Percentiles rank a stretch among this genome's conserved stretches.
phyloP scores from a whole-genome alignment of 2,113 vertebrate species.

The Tinamus guttatus region DNA sequence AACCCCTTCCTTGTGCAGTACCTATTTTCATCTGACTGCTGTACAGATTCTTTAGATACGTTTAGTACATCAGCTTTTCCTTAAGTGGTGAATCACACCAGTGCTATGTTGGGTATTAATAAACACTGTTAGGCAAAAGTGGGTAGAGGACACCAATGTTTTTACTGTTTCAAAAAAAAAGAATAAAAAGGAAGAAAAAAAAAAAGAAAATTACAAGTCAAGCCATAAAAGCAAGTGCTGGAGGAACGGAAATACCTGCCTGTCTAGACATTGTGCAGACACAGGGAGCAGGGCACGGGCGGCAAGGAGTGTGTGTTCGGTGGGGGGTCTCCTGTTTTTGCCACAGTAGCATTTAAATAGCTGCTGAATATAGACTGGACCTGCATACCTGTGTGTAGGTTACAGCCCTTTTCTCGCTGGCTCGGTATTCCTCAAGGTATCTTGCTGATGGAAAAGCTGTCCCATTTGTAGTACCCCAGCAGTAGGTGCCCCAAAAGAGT shows the following conservation, averaged over 20 bases:
- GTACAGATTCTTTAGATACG: not conserved
- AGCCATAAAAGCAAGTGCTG: not conserved
- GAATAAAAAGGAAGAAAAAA: not conserved
- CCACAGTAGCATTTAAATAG: accelerated
- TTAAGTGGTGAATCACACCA: not conserved
- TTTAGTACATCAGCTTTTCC: not conserved
- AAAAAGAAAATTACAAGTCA: not conserved
- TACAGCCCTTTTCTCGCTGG: not conserved
- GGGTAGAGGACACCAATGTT: not conserved
- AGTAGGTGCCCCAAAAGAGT: not conserved
- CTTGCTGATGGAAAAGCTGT: not conserved
- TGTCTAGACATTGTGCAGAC: not conserved
- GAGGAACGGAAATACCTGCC: not conserved
- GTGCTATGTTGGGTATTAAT: not conserved
- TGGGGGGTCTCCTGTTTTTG: not conserved
- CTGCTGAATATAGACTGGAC: not conserved
- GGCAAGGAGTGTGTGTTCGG: not conserved
- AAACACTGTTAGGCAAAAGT: not conserved
- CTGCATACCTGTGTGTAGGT: accelerated
- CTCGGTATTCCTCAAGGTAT: not conserved
- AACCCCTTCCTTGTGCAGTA: not conserved
- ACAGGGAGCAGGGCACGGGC: not conserved
- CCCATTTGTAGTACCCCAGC: not conserved
- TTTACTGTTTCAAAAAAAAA: not conserved
- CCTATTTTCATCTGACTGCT: not conserved